Evolutionary conservation across 2,888 invertebrate species (phyloP), one percentile per base, ranked within the genome.

Genomic region (Ceratothoa steindachneri): DNA sequence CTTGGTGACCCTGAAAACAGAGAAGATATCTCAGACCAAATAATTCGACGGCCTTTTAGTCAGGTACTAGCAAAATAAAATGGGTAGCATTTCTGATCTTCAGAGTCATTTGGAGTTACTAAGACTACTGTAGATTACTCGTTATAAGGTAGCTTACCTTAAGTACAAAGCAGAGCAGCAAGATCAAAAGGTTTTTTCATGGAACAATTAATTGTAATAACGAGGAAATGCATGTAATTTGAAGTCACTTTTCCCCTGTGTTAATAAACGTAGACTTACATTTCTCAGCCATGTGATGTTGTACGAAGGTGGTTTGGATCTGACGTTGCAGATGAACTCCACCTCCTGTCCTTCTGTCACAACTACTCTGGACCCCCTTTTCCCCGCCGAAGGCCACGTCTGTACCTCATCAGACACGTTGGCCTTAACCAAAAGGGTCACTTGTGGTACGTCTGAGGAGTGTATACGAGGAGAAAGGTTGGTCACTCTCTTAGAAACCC

Each of bases 221-320:
- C n/a, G n/a, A n/a, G n/a, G n/a, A n/a, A n/a, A n/a, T n/a, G n/a
- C n/a, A n/a, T n/a, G n/a, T n/a, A n/a, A n/a, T n/a, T n/a, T n/a
- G n/a, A n/a, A n/a, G n/a, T n/a, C n/a, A n/a, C n/a, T n/a, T n/a
- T n/a, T n/a, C n/a, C n/a, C n/a, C n/a, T n/a, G n/a, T n/a, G n/a
- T n/a, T n/a, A n/a, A n/a, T n/a, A n/a, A n/a, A n/a, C n/a, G n/a
- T n/a, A n/a, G 15, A 71, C 74, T 74, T n/a, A 75, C 77, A 27
- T 78, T 78, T 27, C 71, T 75, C 19, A 78, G 69, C 74, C 74
- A 78, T 9, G 77, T 78, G 69, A 78, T 78, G 71, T 78, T 78
- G 51, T 78, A 78, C n/a, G 77, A 70, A 29, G 75, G 77, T 22
- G 77, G 77, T 29, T 74, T 72, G 7, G 75, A 70, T 9, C 72